Percentiles rank a stretch among this genome's conserved stretches.
Conservation (phyloP, 2,113 vertebrate genomes). For the Campylorhamphus procurvoides region DNA sequence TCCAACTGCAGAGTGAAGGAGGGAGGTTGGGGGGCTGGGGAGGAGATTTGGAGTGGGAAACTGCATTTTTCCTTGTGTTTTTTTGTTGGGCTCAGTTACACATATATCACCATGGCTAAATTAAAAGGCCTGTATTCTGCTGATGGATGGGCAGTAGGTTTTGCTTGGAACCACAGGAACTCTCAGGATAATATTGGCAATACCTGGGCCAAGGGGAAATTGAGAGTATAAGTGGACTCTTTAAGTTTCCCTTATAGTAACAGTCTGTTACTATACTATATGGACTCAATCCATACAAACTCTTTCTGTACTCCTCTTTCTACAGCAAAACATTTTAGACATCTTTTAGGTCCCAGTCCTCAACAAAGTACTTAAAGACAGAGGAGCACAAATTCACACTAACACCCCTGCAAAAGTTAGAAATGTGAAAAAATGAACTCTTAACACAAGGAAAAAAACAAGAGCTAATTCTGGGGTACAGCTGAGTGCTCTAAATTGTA, state of each 20-base stretch:
- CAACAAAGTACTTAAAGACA: background rate
- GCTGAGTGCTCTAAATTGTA: background rate
- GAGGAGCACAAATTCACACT: background rate
- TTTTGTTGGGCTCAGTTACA: constrained; percentile 70
- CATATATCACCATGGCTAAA: constrained; percentile 72
- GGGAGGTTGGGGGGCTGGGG: background rate
- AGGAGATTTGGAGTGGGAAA: background rate
- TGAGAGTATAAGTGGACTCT: background rate
- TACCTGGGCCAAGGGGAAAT: background rate
- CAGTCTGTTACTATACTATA: no score
- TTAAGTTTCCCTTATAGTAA: constrained; percentile 1
- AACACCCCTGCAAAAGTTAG: background rate
- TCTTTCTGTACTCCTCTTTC: background rate
- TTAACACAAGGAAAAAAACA: fast-evolving
- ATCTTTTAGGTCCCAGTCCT: background rate
- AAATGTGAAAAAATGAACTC: background rate
- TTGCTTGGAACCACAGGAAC: background rate
- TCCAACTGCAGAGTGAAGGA: constrained; percentile 60
- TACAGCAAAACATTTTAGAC: background rate
- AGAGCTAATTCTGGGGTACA: background rate
- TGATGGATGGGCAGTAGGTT: constrained; percentile 59
- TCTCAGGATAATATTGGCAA: background rate
- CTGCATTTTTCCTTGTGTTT: constrained; percentile 53
- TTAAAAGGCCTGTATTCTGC: constrained; percentile 61
- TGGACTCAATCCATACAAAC: background rate